Conservation (phyloP, 2,888 invertebrate species). For the Hemithea aestivaria region DNA sequence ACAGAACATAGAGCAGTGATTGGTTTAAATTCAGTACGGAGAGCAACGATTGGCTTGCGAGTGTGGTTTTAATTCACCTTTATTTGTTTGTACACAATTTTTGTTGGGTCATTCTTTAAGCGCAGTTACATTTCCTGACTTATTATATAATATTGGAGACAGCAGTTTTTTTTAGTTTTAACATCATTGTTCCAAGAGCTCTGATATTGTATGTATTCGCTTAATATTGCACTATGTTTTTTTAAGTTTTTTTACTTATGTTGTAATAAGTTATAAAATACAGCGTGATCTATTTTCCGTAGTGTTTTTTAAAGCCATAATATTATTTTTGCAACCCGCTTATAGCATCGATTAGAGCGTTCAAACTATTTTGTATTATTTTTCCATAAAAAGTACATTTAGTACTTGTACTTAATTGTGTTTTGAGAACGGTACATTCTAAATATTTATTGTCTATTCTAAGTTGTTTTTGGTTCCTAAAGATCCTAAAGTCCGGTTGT, state of each 20-base stretch:
- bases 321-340: conserved; percentile 52
- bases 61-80: no score
- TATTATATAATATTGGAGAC: no score
- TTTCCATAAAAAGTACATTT: conserved; percentile 31
- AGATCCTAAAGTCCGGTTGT: conserved; percentile 22
- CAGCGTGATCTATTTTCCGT: conserved; percentile 64
- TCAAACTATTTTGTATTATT: conserved; percentile 33
- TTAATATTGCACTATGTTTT: conserved; percentile 58
- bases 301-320: conserved; percentile 51
- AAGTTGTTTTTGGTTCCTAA: conserved; percentile 23
- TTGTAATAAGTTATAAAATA: conserved; percentile 69
- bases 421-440: conserved; percentile 16
- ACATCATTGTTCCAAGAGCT: conserved; percentile 19
- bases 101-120: no score
- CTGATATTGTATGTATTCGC: conserved; percentile 35
- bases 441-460: conserved; percentile 8
- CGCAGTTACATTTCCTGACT: no score
- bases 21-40: no score
- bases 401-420: conserved; percentile 41
- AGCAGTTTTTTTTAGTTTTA: no score
- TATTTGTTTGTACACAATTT: no score
- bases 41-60: no score
- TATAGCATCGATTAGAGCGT: conserved; percentile 65
- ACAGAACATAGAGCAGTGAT: no score
- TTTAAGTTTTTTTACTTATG: conserved; percentile 59